Percentiles rank a stretch among this genome's conserved stretches.
phyloP scores from a whole-genome alignment of 2,797 vertebrate species.

The Onychomys leucogaster region DNA sequence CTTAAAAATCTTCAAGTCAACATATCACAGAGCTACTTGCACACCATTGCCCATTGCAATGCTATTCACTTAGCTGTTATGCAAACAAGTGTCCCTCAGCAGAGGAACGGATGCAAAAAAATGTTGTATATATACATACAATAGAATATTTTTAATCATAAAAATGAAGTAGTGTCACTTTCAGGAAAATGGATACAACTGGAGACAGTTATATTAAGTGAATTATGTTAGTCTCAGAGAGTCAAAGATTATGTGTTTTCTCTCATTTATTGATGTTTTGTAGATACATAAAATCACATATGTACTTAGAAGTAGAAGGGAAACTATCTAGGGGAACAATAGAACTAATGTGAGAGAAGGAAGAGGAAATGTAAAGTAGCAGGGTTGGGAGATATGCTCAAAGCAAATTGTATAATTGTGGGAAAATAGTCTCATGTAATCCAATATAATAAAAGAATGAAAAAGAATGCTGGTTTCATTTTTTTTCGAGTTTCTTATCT shows the following conservation, averaged over 20 bases:
- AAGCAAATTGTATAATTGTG: background rate
- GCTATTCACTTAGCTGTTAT: background rate
- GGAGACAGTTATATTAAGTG: background rate
- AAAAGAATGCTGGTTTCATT: background rate
- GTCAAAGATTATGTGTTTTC: background rate
- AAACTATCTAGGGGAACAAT: background rate
- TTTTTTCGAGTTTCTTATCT: background rate
- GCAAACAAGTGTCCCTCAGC: background rate
- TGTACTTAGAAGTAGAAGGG: background rate
- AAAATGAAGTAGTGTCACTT: background rate
- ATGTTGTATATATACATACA: background rate
- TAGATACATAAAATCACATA: background rate
- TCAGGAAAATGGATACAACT: background rate
- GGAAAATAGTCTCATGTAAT: background rate
- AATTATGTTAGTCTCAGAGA: background rate
- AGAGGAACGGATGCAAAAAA: background rate
- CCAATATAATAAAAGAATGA: background rate
- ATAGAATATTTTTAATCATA: background rate
- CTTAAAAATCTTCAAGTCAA: background rate
- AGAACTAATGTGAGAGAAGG: background rate
- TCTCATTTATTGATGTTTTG: background rate
- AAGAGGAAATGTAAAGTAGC: background rate
- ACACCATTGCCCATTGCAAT: background rate
- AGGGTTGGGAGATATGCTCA: background rate
- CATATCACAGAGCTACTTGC: background rate